Base-by-base conservation (phyloP, 2,797 vertebrate genomes). In the Mallotus villosus region DNA sequence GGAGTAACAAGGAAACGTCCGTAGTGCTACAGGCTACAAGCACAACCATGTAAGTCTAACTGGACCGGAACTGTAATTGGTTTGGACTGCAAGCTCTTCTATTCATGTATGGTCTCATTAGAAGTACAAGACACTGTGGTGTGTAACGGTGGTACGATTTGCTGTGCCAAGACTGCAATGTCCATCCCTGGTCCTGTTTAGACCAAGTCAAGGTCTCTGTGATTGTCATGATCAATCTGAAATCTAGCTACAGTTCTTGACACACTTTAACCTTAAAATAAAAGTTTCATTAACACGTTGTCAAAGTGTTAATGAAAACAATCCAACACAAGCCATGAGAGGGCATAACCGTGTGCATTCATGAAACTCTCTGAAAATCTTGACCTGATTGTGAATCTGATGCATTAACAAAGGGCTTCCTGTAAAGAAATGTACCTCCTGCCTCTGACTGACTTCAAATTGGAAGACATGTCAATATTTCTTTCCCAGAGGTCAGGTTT, bases 401-500 rank as follows among this genome's bases (percentile, higher is more conserved):
- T 66, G 85, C 81, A 88, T 90, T 85, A 85, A 59, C 17, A 34
- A 22, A 55, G 72, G 60, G 74, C 78, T 90, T 91, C 89, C 87
- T 88, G 86, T 89, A 83, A 90, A 90, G 83, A 91, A 88, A 91
- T 91, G 79, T 78, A 85, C 83, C 73, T 74, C 82, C 84, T 80
- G 71, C 81, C 82, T 82, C 76, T 81, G 81, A 82, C 79, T 66
- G 21, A 89, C 87, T 87, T 92, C 84, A 89, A 89, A 90, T 82
- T 80, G 79, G 85, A 91, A 85, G 81, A 79, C 77, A 87, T 87
- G 88, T 92, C 88, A 85, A 88, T 92, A 89, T 75, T 84, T 90
- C 84, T 88, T 78, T 74, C 82, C 76, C 78, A 66, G 85, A 86
- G 91, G 85, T 93, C 84, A 84, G 84, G 87, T 93, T 93, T 90